Evolutionary conservation across 64 coral and sea anemone genomes (phyloP), one percentile per base, ranked within the genome.

Genomic region (Trachythela sp.): DNA sequence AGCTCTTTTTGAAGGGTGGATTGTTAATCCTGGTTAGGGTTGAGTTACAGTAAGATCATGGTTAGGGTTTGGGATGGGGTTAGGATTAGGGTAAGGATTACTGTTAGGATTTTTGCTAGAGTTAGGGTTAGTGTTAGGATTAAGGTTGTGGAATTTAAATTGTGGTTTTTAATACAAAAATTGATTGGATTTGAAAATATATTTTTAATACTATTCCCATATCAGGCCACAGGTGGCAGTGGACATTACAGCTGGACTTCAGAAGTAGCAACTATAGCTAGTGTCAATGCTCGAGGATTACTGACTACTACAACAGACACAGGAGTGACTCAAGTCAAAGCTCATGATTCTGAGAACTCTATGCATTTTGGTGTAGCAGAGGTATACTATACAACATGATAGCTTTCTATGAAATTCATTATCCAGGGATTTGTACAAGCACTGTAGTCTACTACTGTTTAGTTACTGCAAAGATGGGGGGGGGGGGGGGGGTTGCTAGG

Each of bases 191-290:
- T n/a, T n/a, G n/a, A n/a, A n/a, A n/a, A n/a, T n/a, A n/a, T n/a
- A n/a, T n/a, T n/a, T n/a, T n/a, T n/a, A n/a, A n/a, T n/a, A n/a
- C n/a, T 22, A 68, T 9, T 80, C 37, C 15, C 0, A 1, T 31
- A 17, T 10, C 48, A 99, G 96, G 91, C 93, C 70, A 87, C 89
- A 52, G 96, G 96, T 26, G 96, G 96, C 8, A 99, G 96, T 83
- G 96, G 96, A 8, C 58, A 75, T 22, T 99, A 99, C 36, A 83
- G 90, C 20, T 99, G 96, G 96, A 89, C 96, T 51, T 95, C 96
- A 6, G 90, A 86, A n/a, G 91, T 93, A 35, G 77, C 86, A 31
- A 91, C 88, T 22, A 84, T 99, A 60, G 93, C 96, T 17, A 94
- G 93, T 45, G 96, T 99, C 2, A 99, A 88, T 43, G 91, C 89